These are phyloP conservation scores for Natator depressus DNA, from an alignment of 2,113 vertebrate species.

Conservation along the genomic window DNA sequence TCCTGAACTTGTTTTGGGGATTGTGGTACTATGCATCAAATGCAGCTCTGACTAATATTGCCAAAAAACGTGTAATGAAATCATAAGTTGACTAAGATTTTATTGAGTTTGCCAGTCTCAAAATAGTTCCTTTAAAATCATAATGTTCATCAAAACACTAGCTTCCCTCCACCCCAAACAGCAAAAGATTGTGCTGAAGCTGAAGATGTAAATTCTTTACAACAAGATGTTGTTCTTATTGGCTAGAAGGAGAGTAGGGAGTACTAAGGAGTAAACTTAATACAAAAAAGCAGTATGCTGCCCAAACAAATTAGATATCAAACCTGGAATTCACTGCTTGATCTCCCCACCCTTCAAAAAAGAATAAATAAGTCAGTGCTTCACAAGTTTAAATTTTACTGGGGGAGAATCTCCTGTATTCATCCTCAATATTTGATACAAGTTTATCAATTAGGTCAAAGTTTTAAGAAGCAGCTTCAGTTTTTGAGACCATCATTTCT, in stretches of 20 bases:
- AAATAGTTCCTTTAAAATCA: neutral
- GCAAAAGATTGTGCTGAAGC: neutral
- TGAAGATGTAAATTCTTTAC: neutral
- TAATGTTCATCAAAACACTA: neutral
- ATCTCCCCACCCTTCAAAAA: neutral
- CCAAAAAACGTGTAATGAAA: constrained; percentile 27
- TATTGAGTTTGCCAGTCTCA: constrained; percentile 24
- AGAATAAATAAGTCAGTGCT: neutral
- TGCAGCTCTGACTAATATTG: neutral
- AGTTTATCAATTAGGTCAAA: neutral
- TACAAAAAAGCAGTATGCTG: neutral
- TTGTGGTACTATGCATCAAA: neutral
- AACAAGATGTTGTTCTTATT: neutral
- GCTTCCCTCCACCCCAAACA: neutral
- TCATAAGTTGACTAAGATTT: neutral
- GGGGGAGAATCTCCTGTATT: neutral
- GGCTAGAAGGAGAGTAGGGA: neutral
- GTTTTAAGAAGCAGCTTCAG: neutral
- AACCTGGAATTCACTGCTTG: neutral
- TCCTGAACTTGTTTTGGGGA: neutral
- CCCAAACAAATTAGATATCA: neutral
- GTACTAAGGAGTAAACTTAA: neutral
- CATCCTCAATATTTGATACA: neutral
- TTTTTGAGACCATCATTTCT: neutral
- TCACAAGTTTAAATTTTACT: neutral